These are phyloP conservation scores for Oenanthe melanoleuca DNA, from an alignment of 2,113 vertebrate genomes.

Conservation along the genomic window DNA sequence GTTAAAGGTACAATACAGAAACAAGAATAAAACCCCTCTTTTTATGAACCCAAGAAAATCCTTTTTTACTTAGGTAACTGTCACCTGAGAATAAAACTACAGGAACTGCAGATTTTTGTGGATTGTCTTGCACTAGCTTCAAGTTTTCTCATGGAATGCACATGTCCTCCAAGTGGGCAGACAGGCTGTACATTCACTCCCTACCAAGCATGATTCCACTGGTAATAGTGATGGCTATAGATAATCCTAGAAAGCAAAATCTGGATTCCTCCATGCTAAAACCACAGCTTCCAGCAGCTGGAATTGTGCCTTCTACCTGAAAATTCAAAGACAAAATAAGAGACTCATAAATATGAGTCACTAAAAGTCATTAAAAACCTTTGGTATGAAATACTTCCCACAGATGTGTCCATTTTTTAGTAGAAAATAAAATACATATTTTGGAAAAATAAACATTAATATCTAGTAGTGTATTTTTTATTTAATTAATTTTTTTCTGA, in stretches of 20 bases:
- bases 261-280: neutral
- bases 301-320: neutral
- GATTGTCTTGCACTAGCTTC: neutral
- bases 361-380: neutral
- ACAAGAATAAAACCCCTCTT: neutral
- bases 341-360: neutral
- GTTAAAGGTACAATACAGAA: neutral
- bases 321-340: neutral
- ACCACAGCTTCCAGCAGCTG: constrained; percentile 17
- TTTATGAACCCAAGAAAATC: neutral
- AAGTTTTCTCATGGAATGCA: neutral
- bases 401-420: neutral
- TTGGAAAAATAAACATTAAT: neutral
- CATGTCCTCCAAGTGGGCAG: neutral
- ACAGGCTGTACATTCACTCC: neutral
- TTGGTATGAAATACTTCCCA: neutral
- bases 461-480: neutral
- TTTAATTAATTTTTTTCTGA: neutral
- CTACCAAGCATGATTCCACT: fast-evolving
- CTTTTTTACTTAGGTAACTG: neutral
- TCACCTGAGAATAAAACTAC: neutral
- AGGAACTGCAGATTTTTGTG: neutral
- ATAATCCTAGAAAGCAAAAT: neutral
- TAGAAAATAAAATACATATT: neutral
- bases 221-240: neutral